phyloP scores from a whole-genome alignment of 2,113 vertebrate species.

The Pseudorasbora parva region DNA sequence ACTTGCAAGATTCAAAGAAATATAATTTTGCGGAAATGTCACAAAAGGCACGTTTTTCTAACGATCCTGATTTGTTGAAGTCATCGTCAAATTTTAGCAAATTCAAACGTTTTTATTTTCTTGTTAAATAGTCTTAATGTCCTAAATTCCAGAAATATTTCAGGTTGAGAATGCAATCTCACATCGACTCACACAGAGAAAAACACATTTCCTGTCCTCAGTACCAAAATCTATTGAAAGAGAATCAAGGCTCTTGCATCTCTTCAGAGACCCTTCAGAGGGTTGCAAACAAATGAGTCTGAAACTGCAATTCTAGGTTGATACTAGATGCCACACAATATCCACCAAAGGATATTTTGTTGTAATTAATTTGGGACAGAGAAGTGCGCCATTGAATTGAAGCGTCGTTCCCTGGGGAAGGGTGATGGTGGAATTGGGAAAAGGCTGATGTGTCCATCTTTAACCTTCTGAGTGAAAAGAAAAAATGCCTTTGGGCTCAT shows the following conservation, averaged over 20 bases:
- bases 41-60: no score
- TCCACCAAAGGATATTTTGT: constrained; percentile 46
- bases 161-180: background rate
- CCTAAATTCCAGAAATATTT: background rate
- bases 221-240: constrained; percentile 3
- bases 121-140: background rate
- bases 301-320: constrained; percentile 24
- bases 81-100: background rate
- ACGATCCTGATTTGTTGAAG: background rate
- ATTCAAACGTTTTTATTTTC: no score
- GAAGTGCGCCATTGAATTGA: constrained; percentile 30
- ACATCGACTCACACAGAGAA: background rate
- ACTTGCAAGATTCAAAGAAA: no score
- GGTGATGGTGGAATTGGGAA: background rate
- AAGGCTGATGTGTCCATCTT: constrained; percentile 3
- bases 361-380: constrained; percentile 45
- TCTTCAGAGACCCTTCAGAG: constrained; percentile 14
- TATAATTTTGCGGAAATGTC: no score
- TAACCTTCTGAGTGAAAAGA: constrained; percentile 12
- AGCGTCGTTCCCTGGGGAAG: constrained; percentile 31
- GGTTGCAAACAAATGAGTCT: constrained; percentile 26
- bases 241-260: constrained; percentile 22
- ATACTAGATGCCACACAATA: constrained; percentile 39
- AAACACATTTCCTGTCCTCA: background rate
- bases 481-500: constrained; percentile 31